These are phyloP conservation scores for Paramormyrops hopkinsi DNA, from an alignment of 2,797 vertebrate species.

Conservation along the genomic window DNA sequence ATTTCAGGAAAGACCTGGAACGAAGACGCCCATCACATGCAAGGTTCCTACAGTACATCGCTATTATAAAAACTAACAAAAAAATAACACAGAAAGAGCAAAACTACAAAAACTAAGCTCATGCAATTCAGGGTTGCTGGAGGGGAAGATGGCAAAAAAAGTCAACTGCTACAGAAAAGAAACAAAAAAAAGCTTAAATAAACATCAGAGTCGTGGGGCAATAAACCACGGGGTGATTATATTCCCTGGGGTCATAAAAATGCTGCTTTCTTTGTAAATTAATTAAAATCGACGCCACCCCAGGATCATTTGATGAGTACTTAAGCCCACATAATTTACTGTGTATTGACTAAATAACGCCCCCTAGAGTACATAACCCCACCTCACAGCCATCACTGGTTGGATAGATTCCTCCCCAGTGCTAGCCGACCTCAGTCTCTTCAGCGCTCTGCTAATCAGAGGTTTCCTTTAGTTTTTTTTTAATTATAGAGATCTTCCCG, in stretches of 20 bases:
- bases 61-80: neutral
- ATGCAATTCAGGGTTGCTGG: neutral
- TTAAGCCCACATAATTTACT: neutral
- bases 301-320: neutral
- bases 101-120: neutral
- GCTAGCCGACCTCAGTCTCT: neutral
- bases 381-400: neutral
- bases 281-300: neutral
- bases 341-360: neutral
- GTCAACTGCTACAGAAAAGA: neutral
- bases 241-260: neutral
- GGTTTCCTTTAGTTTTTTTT: neutral
- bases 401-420: neutral
- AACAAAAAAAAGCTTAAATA: too few species aligned
- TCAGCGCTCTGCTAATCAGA: neutral
- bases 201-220: neutral
- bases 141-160: neutral
- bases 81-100: neutral
- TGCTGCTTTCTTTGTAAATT: neutral
- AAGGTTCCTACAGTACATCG: neutral
- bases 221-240: neutral
- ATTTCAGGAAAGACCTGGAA: neutral
- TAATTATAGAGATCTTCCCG: neutral
- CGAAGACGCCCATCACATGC: neutral
- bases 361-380: neutral